Conservation (phyloP, 1,140 invertebrate species). For the Eumeta japonica region DNA sequence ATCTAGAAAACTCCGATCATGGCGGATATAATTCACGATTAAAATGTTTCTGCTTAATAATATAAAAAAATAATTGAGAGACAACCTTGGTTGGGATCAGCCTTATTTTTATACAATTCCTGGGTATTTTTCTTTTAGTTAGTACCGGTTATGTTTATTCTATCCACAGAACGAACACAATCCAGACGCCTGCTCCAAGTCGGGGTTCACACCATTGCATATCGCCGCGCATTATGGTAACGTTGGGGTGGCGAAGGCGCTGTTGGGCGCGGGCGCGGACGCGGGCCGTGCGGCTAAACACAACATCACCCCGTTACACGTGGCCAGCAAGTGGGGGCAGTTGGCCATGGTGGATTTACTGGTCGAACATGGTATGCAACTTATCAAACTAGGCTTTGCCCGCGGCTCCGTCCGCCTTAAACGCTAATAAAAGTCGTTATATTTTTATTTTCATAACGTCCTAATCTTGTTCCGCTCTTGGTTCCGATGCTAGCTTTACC, state of each 20-base stretch:
- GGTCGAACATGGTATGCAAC: slow-evolving; percentile 42
- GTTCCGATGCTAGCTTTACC: no score
- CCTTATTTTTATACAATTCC: no score
- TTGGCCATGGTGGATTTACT: slow-evolving; percentile 82
- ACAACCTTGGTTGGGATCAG: no score
- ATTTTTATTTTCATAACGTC: no score
- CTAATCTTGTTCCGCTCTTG: no score
- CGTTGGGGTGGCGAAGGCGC: slow-evolving; percentile 86
- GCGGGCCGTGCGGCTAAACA: slow-evolving; percentile 96
- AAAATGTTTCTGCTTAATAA: no score
- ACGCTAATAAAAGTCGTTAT: no score
- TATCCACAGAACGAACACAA: slow-evolving; percentile 91
- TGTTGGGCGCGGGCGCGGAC: slow-evolving; percentile 91
- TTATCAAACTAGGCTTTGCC: neutral
- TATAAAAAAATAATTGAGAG: no score
- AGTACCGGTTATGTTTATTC: no score
- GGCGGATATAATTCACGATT: no score
- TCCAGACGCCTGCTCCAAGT: slow-evolving; percentile 94
- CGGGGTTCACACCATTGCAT: slow-evolving; percentile 96
- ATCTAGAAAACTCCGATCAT: no score
- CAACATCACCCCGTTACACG: slow-evolving; percentile 89
- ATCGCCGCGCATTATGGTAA: slow-evolving; percentile 99
- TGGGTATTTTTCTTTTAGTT: no score
- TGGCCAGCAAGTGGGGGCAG: slow-evolving; percentile 97
- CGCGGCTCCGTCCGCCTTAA: neutral